phyloP scores from a whole-genome alignment of 64 coral and sea anemone genomes.

The Porites lutea region DNA sequence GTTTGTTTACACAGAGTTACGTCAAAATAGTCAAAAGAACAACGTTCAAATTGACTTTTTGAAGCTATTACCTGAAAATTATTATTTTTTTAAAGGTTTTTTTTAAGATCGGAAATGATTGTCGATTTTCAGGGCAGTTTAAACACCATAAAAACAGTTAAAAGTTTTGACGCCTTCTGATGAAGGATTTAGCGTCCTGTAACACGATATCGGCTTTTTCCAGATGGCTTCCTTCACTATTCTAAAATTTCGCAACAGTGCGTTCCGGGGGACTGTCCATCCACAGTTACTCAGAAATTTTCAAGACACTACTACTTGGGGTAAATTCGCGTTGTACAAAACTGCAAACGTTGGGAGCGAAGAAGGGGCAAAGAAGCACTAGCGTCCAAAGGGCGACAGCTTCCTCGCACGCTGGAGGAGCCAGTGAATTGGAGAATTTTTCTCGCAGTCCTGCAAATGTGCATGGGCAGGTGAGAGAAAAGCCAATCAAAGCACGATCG shows the following conservation, averaged over 20 bases:
- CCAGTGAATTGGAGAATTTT: too few relatives aligned
- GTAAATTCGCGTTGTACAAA: too few relatives aligned
- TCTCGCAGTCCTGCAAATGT: too few relatives aligned
- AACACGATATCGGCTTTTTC: slow-evolving; percentile 28
- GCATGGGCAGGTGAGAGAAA: too few relatives aligned
- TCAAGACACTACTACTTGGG: too few relatives aligned
- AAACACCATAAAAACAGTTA: not conserved
- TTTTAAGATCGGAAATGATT: not conserved
- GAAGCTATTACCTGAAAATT: slow-evolving; percentile 10
- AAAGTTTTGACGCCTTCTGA: not conserved
- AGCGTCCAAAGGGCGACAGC: too few relatives aligned
- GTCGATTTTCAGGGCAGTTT: not conserved
- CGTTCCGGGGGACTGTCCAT: too few relatives aligned
- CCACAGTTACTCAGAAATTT: too few relatives aligned
- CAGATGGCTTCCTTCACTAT: not conserved
- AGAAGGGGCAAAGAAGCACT: too few relatives aligned
- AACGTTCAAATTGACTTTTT: slow-evolving; percentile 2
- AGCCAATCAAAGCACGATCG: too few relatives aligned
- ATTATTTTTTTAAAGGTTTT: not conserved
- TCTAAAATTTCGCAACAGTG: not conserved
- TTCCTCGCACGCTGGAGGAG: too few relatives aligned
- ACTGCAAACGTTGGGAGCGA: too few relatives aligned
- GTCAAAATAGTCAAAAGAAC: not conserved
- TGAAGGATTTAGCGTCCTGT: not conserved
- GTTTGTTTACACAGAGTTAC: slow-evolving; percentile 17